Base-by-base conservation (phyloP, 2,888 invertebrate species). In the Acanthosepion lycidas region DNA sequence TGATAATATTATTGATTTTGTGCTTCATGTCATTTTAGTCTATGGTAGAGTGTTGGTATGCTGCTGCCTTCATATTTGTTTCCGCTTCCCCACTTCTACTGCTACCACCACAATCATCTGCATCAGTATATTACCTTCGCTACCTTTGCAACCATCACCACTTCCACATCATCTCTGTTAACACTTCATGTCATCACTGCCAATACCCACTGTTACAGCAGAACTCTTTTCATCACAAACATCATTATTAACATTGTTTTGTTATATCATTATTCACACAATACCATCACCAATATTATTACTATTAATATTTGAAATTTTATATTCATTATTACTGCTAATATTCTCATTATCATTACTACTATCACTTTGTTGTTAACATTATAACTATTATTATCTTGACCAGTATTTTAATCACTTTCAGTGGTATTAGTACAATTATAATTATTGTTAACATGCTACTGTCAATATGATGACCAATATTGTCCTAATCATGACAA, bases 1-100 rank as follows among this genome's bases (percentile, higher is more conserved):
- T 78, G 78, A 78, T 78, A 78, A 78, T 78, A 78, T 78, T 78
- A 78, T 78, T 78, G 78, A 78, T 78, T 78, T 78, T 78, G n/a
- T 33, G 78, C n/a, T 78, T 78, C 78, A n/a, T 78, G 78, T 78
- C 78, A 78, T 78, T 78, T 78, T 78, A 78, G 78, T 78, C 78
- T 78, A n/a, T 33, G 78, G 78, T 78, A 78, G 78, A 78, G 78
- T 78, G 78, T 78, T 78, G n/a, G 78, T 78, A 78, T 78, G 78
- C 78, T 78, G 33, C 78, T 78, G 78, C 78, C 78, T 78, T 78
- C 78, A 78, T n/a, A 78, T 78, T 78, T n/a, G n/a, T 51, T 26
- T 20, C 48, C 92, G 49, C 48, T 33, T 18, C 92, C 92, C 92
- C 20, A 23, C 28, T 49, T 48, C 51, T 48, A 8, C 51, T 48